phyloP scores from a whole-genome alignment of 2,113 vertebrate species.

The Sapajus apella region DNA sequence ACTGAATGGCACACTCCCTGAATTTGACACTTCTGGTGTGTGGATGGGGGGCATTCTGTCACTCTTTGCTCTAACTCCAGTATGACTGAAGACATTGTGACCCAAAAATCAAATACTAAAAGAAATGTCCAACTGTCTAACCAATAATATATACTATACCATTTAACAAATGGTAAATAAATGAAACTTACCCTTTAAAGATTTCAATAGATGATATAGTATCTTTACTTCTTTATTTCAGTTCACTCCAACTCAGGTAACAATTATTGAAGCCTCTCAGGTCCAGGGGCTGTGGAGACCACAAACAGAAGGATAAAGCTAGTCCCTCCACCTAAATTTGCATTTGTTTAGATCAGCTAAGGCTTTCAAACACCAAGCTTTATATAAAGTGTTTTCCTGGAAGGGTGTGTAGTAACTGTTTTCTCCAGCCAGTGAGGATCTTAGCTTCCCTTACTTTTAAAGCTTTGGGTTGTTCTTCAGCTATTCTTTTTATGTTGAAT shows the following conservation, averaged over 20 bases:
- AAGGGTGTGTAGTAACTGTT: constrained; percentile 19
- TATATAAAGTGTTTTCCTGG: not conserved
- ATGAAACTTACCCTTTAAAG: constrained; percentile 68
- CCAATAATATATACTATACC: not conserved
- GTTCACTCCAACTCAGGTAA: constrained; percentile 6
- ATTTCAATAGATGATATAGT: constrained; percentile 1
- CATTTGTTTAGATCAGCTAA: not conserved
- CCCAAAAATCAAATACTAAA: not conserved
- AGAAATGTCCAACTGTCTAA: not conserved
- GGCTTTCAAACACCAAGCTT: not conserved
- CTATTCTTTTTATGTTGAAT: constrained; percentile 26
- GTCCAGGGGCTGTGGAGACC: constrained; percentile 38
- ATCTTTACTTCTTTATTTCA: constrained; percentile 17
- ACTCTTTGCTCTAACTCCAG: not conserved
- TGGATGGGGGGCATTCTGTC: not conserved
- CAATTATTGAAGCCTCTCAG: not conserved
- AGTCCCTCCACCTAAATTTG: constrained; percentile 28
- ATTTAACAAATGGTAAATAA: constrained; percentile 9
- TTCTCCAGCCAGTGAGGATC: not conserved
- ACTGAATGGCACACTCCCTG: no score
- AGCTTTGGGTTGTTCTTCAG: constrained; percentile 27
- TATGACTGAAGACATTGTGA: not conserved
- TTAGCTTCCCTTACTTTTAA: constrained; percentile 26
- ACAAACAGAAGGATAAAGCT: constrained; percentile 17
- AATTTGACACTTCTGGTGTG: not conserved